Percentiles rank a stretch among this genome's conserved stretches.
These are phyloP conservation scores for Allygus modestus DNA, from an alignment of 2,888 invertebrate genomes.

Conservation along the genomic window DNA sequence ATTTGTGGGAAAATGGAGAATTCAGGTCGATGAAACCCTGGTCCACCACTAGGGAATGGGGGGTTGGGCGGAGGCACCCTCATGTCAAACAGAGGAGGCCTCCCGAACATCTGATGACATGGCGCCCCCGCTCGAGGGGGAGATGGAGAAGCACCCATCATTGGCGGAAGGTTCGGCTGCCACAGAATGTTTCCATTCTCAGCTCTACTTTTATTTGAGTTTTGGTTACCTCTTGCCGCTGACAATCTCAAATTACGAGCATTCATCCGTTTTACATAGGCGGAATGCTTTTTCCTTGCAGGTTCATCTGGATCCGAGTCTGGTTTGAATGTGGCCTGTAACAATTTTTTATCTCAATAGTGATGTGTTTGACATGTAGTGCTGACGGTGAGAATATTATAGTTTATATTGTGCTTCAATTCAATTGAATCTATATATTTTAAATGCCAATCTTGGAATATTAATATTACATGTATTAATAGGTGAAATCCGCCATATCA, in stretches of 20 bases:
- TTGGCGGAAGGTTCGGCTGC: not conserved
- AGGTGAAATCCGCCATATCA: too few relatives aligned
- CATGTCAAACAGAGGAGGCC: not conserved
- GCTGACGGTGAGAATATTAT: too few relatives aligned
- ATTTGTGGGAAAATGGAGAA: not conserved
- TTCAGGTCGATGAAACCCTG: not conserved
- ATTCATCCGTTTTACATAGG: constrained; percentile 68
- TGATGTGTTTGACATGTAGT: too few relatives aligned
- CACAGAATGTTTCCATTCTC: not conserved
- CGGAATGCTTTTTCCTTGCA: constrained; percentile 64
- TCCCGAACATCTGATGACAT: constrained; percentile 44
- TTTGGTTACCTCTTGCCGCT: constrained; percentile 1
- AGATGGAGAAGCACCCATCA: not conserved
- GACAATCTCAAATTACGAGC: constrained; percentile 57
- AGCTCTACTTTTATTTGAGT: not conserved
- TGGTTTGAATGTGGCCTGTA: constrained; percentile 46
- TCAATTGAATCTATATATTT: too few relatives aligned
- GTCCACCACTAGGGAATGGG: not conserved
- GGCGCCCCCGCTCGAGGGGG: too few relatives aligned
- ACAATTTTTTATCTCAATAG: not conserved
- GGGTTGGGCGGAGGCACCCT: constrained; percentile 5
- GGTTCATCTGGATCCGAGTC: constrained; percentile 64
- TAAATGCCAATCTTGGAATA: too few relatives aligned
- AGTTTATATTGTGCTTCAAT: too few relatives aligned
- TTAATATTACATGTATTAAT: too few relatives aligned